phyloP scores from a whole-genome alignment of 2,113 vertebrate species.

The Chionomys nivalis region DNA sequence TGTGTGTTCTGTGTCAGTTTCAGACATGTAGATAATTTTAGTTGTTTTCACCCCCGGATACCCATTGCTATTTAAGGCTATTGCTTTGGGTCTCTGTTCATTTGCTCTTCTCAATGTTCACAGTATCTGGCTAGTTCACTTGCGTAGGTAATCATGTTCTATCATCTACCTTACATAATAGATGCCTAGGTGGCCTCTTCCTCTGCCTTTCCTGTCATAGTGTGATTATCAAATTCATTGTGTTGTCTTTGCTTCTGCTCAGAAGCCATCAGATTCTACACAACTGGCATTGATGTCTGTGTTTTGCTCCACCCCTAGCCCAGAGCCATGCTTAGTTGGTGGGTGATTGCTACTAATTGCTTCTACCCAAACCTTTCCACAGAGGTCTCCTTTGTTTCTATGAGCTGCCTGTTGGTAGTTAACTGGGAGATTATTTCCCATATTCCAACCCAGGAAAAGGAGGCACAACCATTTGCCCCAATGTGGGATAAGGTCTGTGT shows the following conservation, averaged over 20 bases:
- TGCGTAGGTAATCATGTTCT: not conserved
- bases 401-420: not conserved
- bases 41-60: not conserved
- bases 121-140: not conserved
- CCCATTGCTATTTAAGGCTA: not conserved
- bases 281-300: not conserved
- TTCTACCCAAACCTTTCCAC: not conserved
- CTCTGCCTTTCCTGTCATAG: not conserved
- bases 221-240: not conserved
- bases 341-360: not conserved
- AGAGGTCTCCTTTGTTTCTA: not conserved
- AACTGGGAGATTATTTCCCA: not conserved
- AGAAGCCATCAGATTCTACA: not conserved
- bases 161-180: not conserved
- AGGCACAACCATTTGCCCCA: not conserved
- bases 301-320: not conserved
- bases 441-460: not conserved
- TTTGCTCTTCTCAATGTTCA: not conserved
- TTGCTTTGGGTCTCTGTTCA: not conserved
- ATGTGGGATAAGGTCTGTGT: not conserved
- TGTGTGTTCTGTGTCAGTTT: not conserved
- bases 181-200: too few relatives aligned
- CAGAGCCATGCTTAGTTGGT: not conserved
- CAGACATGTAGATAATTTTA: not conserved
- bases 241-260: not conserved